Base-by-base conservation (phyloP, 2,888 invertebrate species). In the Agrotis clavis region DNA sequence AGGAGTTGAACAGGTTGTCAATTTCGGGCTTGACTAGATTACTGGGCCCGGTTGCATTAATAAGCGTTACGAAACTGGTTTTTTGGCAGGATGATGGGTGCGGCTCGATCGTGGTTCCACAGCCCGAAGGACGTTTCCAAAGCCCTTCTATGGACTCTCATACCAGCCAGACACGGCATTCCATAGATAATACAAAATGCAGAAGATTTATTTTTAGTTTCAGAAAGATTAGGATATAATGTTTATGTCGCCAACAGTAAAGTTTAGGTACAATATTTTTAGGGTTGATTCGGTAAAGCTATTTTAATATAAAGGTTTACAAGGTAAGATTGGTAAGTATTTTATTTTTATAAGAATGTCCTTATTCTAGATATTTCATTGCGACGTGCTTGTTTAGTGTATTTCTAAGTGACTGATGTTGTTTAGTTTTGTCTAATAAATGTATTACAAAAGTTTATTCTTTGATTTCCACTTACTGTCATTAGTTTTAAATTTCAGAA, bases 151-250 rank as follows among this genome's bases (percentile, higher is more conserved):
- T 95, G 95, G 95, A 84, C 92, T 21, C 84, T 95, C 41, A 87
- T 93, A 64, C 95, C 96, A 4, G 91, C 94, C 13, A 79, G 95
- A 18, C 93, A 92, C 69, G 95, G 95, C 63, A 94, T 93, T 84
- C 92, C 85, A 81, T 69, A 71, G 57, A 51, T 0, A 59, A 18
- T 21, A 45, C 4, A 0, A 53, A 41, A 25, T 16, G 19, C 1
- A 30, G 16, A n/a, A 0, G 0, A 11, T 21, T 53, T 35, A 48
- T 56, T 54, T 63, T 19, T 1, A 30, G 56, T 50, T 14, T 30
- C 16, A 25, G 4, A 50, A 16, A 13, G 14, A 45, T 19, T 50
- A 21, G 11, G 30, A 13, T 41, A 14, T 67, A 57, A 3, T 54
- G 2, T 14, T 6, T 19, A 45, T 64, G 2, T 50, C 45, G 19